Evolutionary conservation across 2,797 vertebrate genomes (phyloP), one percentile per base, ranked within the genome.

Genomic region (Danio kyathit): DNA sequence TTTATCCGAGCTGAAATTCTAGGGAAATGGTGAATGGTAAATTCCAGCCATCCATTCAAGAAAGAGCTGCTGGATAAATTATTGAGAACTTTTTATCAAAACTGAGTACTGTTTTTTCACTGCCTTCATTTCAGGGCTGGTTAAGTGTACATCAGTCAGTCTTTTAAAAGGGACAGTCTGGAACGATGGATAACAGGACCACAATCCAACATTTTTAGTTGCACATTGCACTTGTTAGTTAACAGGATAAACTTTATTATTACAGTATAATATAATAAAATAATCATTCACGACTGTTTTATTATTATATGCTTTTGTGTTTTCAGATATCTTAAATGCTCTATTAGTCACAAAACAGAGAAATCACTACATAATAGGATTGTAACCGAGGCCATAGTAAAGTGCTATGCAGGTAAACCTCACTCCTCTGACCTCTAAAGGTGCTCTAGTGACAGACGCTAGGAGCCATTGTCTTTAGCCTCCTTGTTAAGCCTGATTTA

Each of bases 61-160:
- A 75, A 79, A 81, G 54, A 78, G 16, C 51, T 46, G 51, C 57
- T 19, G 64, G 17, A 76, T 83, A 43, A 82, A 83, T 76, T 63
- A 86, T 83, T 81, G 41, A 83, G 29, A 3, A n/a, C 46, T 38
- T 46, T 69, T 8, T 63, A 56, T 76, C 14, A 40, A 69, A 60
- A 59, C 61, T 57, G 52, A 65, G 48, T 29, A 57, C 61, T 67
- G 19, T 40, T 4, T 46, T 41, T 66, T 74, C 70, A 48, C 51
- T 65, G 19, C 12, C 12, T 41, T 43, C 21, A 13, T 41, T 49
- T 38, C 51, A 17, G 17, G 5, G 29, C 9, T 66, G 43, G 61
- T 72, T 63, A 77, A 71, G 61, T 65, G 52, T 14, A 74, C 54
- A 41, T 54, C 65, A 76, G 76, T 80, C 48, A 63, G n/a, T 61